These are phyloP conservation scores for Arge pagana DNA, from an alignment of 2,888 invertebrate species.

Conservation along the genomic window DNA sequence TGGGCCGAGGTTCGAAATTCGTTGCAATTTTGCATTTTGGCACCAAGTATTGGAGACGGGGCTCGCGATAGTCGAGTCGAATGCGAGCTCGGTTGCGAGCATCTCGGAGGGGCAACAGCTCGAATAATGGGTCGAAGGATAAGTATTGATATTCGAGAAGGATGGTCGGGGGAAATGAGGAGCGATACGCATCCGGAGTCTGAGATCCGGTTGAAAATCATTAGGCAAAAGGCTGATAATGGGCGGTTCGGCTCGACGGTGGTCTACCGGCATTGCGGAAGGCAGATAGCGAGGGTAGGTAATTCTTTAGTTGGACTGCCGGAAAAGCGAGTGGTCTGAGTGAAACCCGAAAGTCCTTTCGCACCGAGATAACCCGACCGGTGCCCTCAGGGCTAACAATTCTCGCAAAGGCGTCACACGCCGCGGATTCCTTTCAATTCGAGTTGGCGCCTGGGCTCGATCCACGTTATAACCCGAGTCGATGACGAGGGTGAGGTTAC, in stretches of 20 bases:
- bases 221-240: slow-evolving; percentile 42
- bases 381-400: slow-evolving; percentile 6
- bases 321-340: slow-evolving; percentile 33
- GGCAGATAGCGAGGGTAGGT: slow-evolving; percentile 40
- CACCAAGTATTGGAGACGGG: too few relatives aligned
- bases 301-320: slow-evolving; percentile 38
- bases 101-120: too few relatives aligned
- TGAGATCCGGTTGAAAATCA: slow-evolving; percentile 44
- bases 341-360: slow-evolving; percentile 30
- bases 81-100: too few relatives aligned
- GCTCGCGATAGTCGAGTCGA: too few relatives aligned
- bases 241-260: slow-evolving; percentile 33
- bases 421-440: slow-evolving; percentile 12
- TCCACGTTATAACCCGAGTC: too few relatives aligned
- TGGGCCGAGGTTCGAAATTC: too few relatives aligned
- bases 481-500: background rate
- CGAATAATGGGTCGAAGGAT: too few relatives aligned
- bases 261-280: slow-evolving; percentile 42
- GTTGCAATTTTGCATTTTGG: too few relatives aligned
- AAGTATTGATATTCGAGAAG: too few relatives aligned
- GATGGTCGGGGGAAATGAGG: slow-evolving; percentile 5
- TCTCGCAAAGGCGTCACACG: slow-evolving; percentile 3
- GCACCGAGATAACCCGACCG: slow-evolving; percentile 37
- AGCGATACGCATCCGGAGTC: background rate
- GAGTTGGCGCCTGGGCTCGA: too few relatives aligned